Percentiles rank a stretch among this genome's conserved stretches.
phyloP scores from a whole-genome alignment of 2,113 vertebrate genomes.

The Okapia johnstoni region DNA sequence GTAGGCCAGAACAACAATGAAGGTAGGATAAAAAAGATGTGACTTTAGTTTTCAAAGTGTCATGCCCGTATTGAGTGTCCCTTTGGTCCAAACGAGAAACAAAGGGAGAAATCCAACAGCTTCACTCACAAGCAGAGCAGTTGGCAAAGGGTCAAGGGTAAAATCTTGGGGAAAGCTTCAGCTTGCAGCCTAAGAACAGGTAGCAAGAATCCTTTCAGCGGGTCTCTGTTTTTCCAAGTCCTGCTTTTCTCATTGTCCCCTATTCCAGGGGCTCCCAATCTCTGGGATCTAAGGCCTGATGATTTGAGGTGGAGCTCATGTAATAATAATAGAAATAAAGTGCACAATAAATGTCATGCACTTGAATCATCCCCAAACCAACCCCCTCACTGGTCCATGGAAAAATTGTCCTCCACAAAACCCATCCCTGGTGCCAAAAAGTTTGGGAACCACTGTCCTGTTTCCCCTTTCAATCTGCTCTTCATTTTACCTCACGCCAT shows the following conservation, averaged over 20 bases:
- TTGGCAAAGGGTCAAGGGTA: not conserved
- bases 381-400: not conserved
- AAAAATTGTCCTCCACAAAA: not conserved
- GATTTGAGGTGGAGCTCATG: not conserved
- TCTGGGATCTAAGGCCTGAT: not conserved
- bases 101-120: constrained; percentile 42
- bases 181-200: not conserved
- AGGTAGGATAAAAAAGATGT: constrained; percentile 12
- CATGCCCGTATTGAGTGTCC: constrained; percentile 25
- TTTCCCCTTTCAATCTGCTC: not conserved
- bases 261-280: not conserved
- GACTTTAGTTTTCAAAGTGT: constrained; percentile 48
- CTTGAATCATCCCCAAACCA: not conserved
- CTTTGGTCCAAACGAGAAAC: constrained; percentile 42
- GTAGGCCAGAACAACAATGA: constrained; percentile 29
- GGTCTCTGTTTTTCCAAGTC: not conserved
- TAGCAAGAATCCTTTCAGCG: not conserved
- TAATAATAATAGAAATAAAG: not conserved
- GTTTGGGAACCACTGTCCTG: not conserved
- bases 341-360: not conserved
- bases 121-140: not conserved
- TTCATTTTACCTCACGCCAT: not conserved
- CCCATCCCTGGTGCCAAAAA: not conserved
- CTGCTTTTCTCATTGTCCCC: not conserved
- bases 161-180: not conserved